These are phyloP conservation scores for Spodoptera litura DNA, from an alignment of 1,140 invertebrate genomes.

Conservation along the genomic window DNA sequence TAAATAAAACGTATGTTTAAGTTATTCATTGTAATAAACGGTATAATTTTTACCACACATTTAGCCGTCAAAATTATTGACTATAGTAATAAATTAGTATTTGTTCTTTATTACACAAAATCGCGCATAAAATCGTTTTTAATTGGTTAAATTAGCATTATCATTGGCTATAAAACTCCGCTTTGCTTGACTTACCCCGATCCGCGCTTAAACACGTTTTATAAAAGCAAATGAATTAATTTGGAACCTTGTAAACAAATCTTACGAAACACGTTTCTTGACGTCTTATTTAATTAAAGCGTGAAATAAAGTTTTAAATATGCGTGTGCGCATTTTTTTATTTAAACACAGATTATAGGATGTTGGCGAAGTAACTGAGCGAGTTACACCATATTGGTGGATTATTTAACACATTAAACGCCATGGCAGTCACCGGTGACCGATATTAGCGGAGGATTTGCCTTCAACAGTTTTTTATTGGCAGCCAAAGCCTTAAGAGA, in stretches of 20 bases:
- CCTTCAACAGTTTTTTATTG: too few relatives aligned
- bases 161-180: slow-evolving; percentile 15
- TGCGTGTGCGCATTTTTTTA: too few relatives aligned
- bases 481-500: too few relatives aligned
- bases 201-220: neutral
- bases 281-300: neutral
- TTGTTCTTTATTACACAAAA: slow-evolving; percentile 33
- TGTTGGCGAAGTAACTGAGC: neutral
- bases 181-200: neutral
- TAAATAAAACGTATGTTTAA: too few relatives aligned
- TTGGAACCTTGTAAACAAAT: slow-evolving; percentile 16
- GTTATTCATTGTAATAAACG: neutral
- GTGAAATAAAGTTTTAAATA: neutral
- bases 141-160: slow-evolving; percentile 23
- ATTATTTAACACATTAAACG: too few relatives aligned
- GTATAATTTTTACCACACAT: neutral
- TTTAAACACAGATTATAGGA: too few relatives aligned
- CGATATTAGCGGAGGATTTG: too few relatives aligned
- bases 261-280: neutral
- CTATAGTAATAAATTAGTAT: slow-evolving; percentile 12
- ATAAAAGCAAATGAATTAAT: slow-evolving; percentile 17
- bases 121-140: slow-evolving; percentile 1
- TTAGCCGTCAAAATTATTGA: neutral
- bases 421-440: too few relatives aligned
- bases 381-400: too few relatives aligned